phyloP scores from a whole-genome alignment of 2,797 vertebrate genomes.

The Podargus strigoides region DNA sequence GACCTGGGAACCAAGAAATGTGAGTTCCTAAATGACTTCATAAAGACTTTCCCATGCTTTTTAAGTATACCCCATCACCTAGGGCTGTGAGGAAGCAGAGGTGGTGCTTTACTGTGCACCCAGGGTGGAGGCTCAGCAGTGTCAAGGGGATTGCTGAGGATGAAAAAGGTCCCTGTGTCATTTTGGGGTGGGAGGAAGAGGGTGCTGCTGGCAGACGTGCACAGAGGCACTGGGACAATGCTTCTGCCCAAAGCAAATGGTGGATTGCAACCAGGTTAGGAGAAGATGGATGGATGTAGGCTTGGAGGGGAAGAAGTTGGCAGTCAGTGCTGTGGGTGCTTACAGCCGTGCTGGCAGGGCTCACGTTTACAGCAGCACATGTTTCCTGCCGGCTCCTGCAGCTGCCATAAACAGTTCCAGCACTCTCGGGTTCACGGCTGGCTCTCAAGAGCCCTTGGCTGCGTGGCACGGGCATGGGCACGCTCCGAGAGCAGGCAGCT shows the following conservation, averaged over 20 bases:
- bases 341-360: neutral
- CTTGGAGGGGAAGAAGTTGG: neutral
- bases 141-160: neutral
- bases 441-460: neutral
- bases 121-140: neutral
- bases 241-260: neutral
- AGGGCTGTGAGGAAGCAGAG: neutral
- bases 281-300: accelerated
- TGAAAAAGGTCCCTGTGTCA: neutral
- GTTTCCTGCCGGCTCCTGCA: neutral
- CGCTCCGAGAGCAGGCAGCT: neutral
- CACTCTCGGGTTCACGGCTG: accelerated
- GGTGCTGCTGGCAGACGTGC: neutral
- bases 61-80: accelerated
- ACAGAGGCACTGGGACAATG: accelerated
- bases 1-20: neutral
- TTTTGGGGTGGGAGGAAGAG: neutral
- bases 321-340: neutral
- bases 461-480: accelerated
- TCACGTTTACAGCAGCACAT: neutral
- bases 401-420: neutral
- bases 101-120: neutral
- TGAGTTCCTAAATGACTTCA: neutral
- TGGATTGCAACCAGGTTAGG: neutral
- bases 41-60: neutral